A percentile compares a stretch with the other conserved stretches of the same genome.
phyloP scores from a whole-genome alignment of 2,888 invertebrate species.

The Cetonia aurata region DNA sequence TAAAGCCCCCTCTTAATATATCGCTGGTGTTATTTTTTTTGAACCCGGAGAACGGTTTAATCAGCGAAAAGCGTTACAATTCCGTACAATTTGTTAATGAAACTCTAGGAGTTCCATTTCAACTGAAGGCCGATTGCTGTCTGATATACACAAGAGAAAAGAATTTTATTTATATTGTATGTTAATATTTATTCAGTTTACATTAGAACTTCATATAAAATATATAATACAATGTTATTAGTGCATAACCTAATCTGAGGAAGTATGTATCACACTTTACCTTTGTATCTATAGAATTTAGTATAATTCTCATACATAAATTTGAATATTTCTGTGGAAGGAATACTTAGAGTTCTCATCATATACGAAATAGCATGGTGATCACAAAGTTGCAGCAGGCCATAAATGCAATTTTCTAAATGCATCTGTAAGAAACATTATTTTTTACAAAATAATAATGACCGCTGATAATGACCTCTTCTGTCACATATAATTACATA shows the following conservation, averaged over 20 bases:
- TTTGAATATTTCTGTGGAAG: conserved; percentile 68
- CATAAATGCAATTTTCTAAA: conserved; percentile 66
- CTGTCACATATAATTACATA: background rate
- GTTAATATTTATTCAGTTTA: no score
- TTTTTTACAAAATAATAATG: background rate
- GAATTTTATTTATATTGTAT: no score
- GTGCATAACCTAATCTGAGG: background rate
- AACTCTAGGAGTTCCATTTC: no score
- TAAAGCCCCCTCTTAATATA: no score
- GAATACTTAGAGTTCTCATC: conserved; percentile 64
- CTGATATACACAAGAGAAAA: no score
- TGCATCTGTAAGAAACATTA: conserved; percentile 62
- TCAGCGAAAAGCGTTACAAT: no score
- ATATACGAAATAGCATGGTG: conserved; percentile 66
- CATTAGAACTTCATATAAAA: conserved; percentile 11
- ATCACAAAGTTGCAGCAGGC: conserved; percentile 66
- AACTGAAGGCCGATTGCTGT: no score
- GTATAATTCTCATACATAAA: conserved; percentile 66
- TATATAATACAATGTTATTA: background rate
- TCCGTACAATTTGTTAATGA: no score
- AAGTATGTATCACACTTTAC: conserved; percentile 64
- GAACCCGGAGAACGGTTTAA: no score
- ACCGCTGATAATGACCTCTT: no score
- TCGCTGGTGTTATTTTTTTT: no score
- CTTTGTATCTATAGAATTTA: conserved; percentile 68